Percentiles rank a stretch among this genome's conserved stretches.
Evolutionary conservation across 2,797 vertebrate species (phyloP).

Genomic region (Sebastes umbrosus): DNA sequence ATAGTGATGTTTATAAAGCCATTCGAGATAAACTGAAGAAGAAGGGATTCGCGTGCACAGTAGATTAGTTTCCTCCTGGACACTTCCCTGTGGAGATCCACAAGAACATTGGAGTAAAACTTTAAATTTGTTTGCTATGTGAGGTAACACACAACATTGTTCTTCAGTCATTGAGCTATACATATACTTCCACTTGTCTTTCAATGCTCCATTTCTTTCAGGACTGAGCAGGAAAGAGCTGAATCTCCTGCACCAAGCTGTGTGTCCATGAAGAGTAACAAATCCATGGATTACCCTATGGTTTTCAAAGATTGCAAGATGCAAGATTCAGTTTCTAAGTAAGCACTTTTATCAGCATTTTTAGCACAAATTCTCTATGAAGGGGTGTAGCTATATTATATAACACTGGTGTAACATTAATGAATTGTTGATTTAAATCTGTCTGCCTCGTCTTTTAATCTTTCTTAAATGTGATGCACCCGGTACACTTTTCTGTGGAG

Average conservation of each 20-base stretch:
- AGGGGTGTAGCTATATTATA: neutral
- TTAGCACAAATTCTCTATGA: neutral
- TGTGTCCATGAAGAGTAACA: neutral
- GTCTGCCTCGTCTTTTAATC: no score
- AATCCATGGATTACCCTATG: neutral
- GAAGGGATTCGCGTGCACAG: no score
- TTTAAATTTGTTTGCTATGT: no score
- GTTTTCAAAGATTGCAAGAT: neutral
- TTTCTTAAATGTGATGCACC: no score
- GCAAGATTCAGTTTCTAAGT: neutral
- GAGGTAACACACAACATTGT: no score
- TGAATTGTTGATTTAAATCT: no score
- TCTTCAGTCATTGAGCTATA: neutral
- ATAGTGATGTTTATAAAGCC: no score
- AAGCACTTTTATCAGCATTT: neutral
- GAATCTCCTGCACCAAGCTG: neutral
- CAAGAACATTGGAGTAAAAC: no score
- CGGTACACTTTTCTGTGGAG: no score
- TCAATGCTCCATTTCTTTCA: neutral
- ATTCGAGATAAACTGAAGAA: no score
- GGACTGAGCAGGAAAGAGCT: neutral
- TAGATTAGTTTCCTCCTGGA: no score
- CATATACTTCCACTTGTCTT: neutral
- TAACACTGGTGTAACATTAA: neutral
- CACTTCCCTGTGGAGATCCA: no score